These are phyloP conservation scores for Drosophila paulistorum DNA, from an alignment of 1,140 invertebrate genomes.

Conservation along the genomic window DNA sequence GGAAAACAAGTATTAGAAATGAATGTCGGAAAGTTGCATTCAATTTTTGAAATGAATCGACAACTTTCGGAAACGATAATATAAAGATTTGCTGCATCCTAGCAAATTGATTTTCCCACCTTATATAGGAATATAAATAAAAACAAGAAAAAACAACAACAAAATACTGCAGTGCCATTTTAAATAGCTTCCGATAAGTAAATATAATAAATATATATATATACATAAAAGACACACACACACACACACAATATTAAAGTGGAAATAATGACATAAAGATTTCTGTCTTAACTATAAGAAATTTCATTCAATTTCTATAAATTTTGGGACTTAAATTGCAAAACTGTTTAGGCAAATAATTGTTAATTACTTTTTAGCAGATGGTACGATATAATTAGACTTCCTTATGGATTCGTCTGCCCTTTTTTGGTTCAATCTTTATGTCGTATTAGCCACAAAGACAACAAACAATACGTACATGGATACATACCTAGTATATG, in stretches of 20 bases:
- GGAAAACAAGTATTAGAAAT: not conserved
- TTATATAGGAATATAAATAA: conserved; percentile 77
- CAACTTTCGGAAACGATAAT: conserved; percentile 3
- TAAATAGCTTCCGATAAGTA: conserved; percentile 82
- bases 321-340: too few species aligned
- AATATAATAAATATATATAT: conserved; percentile 54
- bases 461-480: conserved; percentile 52
- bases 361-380: too few species aligned
- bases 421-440: not conserved
- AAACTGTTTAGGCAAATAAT: too few species aligned
- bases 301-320: too few species aligned
- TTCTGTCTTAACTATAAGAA: too few species aligned
- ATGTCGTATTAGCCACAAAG: not conserved
- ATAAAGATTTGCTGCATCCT: conserved; percentile 36
- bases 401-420: too few species aligned
- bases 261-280: conserved; percentile 2
- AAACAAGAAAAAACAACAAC: conserved; percentile 45
- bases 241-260: not conserved
- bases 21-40: not conserved
- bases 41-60: conserved; percentile 15
- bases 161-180: conserved; percentile 83
- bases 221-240: conserved; percentile 43
- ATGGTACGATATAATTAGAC: too few species aligned
- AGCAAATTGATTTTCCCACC: conserved; percentile 83
- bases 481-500: conserved; percentile 55